These are phyloP conservation scores for Callipepla californica DNA, from an alignment of 2,113 vertebrate species.

Conservation along the genomic window DNA sequence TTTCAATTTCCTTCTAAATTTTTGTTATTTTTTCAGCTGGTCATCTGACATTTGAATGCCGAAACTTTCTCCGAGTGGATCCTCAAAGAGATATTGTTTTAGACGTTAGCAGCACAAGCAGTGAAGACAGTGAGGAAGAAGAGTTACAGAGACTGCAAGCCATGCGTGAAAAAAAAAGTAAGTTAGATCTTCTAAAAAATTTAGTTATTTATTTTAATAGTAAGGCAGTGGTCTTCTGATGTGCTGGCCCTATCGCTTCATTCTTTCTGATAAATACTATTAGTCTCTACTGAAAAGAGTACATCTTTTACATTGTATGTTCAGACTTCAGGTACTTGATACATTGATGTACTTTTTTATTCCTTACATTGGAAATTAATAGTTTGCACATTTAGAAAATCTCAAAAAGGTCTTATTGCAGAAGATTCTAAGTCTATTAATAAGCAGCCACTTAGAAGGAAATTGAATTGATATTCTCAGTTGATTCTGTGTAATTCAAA, in stretches of 20 bases:
- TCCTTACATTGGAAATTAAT: background rate
- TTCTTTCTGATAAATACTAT: background rate
- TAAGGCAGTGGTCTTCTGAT: background rate
- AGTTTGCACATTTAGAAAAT: background rate
- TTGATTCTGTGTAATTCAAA: background rate
- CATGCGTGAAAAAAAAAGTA: constrained; percentile 79
- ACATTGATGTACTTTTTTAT: background rate
- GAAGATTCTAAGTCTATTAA: background rate
- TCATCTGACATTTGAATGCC: constrained; percentile 96
- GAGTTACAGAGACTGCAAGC: constrained; percentile 79
- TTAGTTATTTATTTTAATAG: background rate
- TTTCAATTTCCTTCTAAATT: background rate
- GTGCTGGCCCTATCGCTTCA: background rate
- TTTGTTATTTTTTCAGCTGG: constrained; percentile 84
- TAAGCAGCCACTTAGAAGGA: background rate
- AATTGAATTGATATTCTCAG: background rate
- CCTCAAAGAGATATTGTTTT: constrained; percentile 98
- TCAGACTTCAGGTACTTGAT: background rate
- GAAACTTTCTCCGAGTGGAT: constrained; percentile 97
- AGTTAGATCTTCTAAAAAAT: constrained; percentile 11
- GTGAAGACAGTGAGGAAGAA: constrained; percentile 90
- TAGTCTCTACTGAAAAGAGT: background rate
- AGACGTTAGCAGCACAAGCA: constrained; percentile 98
- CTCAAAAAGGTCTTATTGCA: background rate
- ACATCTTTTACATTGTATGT: background rate